Percentiles rank a stretch among this genome's conserved stretches.
Conservation (phyloP, 2,888 invertebrate genomes). For the Cheilosia scutellata region DNA sequence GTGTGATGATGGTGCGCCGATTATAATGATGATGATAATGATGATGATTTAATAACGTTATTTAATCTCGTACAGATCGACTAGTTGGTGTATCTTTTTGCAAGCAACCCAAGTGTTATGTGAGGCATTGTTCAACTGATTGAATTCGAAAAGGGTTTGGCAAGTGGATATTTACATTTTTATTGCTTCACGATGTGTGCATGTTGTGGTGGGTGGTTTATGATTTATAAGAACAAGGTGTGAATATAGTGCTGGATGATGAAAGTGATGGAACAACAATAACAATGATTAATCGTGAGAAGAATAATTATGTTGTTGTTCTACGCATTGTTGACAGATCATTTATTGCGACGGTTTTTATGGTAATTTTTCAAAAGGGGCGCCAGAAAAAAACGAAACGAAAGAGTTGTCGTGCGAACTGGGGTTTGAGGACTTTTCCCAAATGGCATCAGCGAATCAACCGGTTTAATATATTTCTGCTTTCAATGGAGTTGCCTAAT, state of each 20-base stretch:
- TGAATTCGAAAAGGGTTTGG: conserved; percentile 16
- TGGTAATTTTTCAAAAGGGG: too few species aligned
- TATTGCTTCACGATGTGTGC: background rate
- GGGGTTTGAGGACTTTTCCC: background rate
- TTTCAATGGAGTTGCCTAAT: too few species aligned
- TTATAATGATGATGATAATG: conserved; percentile 2
- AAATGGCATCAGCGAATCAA: too few species aligned
- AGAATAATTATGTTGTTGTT: background rate
- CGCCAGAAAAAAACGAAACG: conserved; percentile 5
- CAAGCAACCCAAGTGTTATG: conserved; percentile 3
- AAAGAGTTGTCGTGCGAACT: conserved; percentile 61
- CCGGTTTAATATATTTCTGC: too few species aligned
- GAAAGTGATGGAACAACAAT: background rate
- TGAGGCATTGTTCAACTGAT: conserved; percentile 15
- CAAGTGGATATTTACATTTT: conserved; percentile 30
- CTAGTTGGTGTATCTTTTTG: background rate
- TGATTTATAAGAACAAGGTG: conserved; percentile 3
- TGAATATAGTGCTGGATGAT: background rate
- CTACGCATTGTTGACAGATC: background rate
- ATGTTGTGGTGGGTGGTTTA: background rate
- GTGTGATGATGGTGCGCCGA: conserved; percentile 18
- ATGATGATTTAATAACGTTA: conserved; percentile 50
- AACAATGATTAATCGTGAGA: background rate
- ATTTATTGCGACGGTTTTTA: background rate
- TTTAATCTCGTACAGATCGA: conserved; percentile 26